These are phyloP conservation scores for Andrena bucephala DNA, from an alignment of 2,888 invertebrate genomes.

Conservation along the genomic window DNA sequence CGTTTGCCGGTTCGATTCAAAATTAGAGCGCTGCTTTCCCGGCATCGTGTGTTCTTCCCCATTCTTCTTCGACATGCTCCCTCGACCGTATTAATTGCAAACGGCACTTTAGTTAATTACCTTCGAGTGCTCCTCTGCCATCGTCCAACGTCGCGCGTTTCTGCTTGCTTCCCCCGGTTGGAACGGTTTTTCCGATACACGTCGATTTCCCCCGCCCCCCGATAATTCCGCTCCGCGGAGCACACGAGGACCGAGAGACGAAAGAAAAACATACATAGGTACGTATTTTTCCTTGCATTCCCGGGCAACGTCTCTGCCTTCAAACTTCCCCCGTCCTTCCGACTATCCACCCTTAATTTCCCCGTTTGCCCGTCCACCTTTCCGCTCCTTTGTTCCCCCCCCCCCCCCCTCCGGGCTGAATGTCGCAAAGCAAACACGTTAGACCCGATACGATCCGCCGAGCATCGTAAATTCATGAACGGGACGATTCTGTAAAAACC, in stretches of 20 bases:
- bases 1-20: conserved; percentile 26
- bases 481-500: neutral
- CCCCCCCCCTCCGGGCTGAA: neutral
- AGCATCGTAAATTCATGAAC: conserved; percentile 33
- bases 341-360: conserved; percentile 17
- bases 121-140: neutral
- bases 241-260: conserved; percentile 1
- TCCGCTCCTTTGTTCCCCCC: conserved; percentile 31
- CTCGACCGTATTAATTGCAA: conserved; percentile 2
- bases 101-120: conserved; percentile 41
- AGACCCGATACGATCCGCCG: conserved; percentile 5
- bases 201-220: conserved; percentile 5
- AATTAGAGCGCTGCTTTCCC: neutral
- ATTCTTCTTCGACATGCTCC: neutral
- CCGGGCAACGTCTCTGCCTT: neutral
- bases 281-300: neutral
- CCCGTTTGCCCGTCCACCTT: conserved; percentile 21
- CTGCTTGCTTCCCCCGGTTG: neutral
- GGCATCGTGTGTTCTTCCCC: neutral
- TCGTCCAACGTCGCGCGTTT: neutral
- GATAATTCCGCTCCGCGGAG: conserved; percentile 35
- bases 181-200: conserved; percentile 26
- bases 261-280: conserved; percentile 1
- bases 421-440: conserved; percentile 30
- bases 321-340: neutral